phyloP scores from a whole-genome alignment of 2,888 invertebrate species.

The Coleophora flavipennella region DNA sequence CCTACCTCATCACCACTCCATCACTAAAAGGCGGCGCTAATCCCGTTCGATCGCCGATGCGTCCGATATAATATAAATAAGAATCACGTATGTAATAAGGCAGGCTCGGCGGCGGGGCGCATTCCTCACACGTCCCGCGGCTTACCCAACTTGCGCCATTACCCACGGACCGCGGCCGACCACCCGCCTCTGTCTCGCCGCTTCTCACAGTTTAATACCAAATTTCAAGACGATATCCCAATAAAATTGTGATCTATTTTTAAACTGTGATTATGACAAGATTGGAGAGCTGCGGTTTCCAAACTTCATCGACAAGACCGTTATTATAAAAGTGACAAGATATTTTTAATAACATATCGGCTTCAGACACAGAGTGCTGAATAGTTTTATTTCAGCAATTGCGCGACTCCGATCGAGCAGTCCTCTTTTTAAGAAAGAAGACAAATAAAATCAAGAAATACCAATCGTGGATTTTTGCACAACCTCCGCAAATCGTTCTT shows the following conservation, averaged over 20 bases:
- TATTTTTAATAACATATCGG: too few relatives aligned
- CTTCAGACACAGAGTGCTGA: not conserved
- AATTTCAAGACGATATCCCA: constrained; percentile 8
- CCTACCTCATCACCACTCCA: constrained; percentile 13
- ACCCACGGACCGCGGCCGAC: constrained; percentile 32
- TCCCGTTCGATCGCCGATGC: constrained; percentile 42
- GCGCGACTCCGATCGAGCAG: constrained; percentile 2
- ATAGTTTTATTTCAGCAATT: constrained; percentile 4
- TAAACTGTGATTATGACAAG: too few relatives aligned
- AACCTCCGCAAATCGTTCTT: not conserved
- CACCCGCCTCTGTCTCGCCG: too few relatives aligned
- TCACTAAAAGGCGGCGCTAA: constrained; percentile 53
- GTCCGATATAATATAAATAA: constrained; percentile 66
- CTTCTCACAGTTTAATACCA: constrained; percentile 7
- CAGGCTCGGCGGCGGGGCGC: constrained; percentile 38
- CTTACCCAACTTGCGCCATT: constrained; percentile 64
- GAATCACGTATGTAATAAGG: constrained; percentile 72
- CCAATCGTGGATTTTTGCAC: constrained; percentile 3
- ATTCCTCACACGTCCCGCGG: constrained; percentile 63
- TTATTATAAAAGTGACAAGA: too few relatives aligned
- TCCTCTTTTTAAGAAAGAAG: constrained; percentile 1
- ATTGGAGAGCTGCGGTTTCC: too few relatives aligned
- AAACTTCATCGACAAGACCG: too few relatives aligned
- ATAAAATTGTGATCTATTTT: not conserved
- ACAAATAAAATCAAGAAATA: constrained; percentile 5